These are phyloP conservation scores for Lithophane ornitopus DNA, from an alignment of 2,888 invertebrate genomes.

Conservation along the genomic window DNA sequence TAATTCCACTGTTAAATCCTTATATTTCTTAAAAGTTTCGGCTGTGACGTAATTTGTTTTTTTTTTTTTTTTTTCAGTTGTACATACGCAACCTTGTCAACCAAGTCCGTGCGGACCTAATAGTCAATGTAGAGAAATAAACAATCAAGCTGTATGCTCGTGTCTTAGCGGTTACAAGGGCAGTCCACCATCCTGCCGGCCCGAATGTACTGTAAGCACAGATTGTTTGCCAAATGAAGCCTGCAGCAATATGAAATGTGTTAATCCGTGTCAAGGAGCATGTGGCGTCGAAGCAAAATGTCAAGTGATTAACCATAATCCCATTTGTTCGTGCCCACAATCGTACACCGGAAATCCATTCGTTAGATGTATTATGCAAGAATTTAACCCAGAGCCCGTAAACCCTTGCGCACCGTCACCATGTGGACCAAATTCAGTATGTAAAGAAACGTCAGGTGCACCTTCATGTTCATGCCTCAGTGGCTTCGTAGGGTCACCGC, in stretches of 20 bases:
- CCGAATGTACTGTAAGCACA: conserved; percentile 94
- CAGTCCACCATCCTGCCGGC: conserved; percentile 94
- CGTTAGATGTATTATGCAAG: conserved; percentile 90
- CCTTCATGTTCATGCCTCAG: conserved; percentile 94
- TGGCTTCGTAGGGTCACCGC: conserved; percentile 93
- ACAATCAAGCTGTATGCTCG: conserved; percentile 93
- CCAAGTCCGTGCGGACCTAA: conserved; percentile 95
- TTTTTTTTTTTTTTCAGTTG: conserved; percentile 75
- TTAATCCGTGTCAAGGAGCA: conserved; percentile 95
- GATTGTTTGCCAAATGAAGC: conserved; percentile 94
- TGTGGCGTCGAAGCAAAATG: conserved; percentile 94
- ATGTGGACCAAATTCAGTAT: conserved; percentile 95
- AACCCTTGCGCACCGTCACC: conserved; percentile 95
- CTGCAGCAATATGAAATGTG: conserved; percentile 95
- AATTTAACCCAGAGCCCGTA: conserved; percentile 86
- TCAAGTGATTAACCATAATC: conserved; percentile 95
- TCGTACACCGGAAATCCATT: conserved; percentile 94
- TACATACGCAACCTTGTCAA: conserved; percentile 81
- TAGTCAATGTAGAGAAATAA: conserved; percentile 94
- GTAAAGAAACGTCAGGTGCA: conserved; percentile 92
- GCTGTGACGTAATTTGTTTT: conserved; percentile 3
- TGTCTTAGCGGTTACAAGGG: conserved; percentile 93
- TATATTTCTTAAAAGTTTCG: not conserved
- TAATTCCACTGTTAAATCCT: not conserved
- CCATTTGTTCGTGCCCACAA: conserved; percentile 93